Conservation (phyloP, 64 coral and sea anemone genomes). For the Montipora cactus region DNA sequence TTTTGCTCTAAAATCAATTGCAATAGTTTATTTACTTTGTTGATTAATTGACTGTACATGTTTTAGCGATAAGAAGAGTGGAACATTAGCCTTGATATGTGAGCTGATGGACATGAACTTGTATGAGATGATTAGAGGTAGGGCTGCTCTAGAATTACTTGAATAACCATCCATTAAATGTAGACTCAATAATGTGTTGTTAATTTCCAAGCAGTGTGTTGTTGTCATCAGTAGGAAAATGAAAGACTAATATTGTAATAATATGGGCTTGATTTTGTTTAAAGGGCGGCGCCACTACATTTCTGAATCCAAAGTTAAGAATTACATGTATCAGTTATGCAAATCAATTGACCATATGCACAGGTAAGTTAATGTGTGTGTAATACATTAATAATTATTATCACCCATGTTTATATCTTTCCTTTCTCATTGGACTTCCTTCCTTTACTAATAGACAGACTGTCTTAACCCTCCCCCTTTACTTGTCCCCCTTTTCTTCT, state of each 20-base stretch:
- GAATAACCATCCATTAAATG: too few relatives aligned
- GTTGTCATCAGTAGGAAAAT: too few relatives aligned
- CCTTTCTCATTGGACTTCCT: too few relatives aligned
- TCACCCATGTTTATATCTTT: too few relatives aligned
- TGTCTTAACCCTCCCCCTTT: too few relatives aligned
- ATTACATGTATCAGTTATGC: slow-evolving; percentile 95
- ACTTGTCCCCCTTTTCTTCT: too few relatives aligned
- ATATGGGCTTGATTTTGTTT: background rate
- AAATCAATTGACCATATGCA: slow-evolving; percentile 99
- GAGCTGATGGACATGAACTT: slow-evolving; percentile 99
- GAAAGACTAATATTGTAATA: too few relatives aligned
- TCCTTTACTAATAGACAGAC: too few relatives aligned
- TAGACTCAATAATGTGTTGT: too few relatives aligned
- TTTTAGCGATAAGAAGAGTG: slow-evolving; percentile 89
- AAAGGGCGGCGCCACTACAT: slow-evolving; percentile 94
- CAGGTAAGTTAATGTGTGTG: slow-evolving; percentile 57
- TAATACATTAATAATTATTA: background rate
- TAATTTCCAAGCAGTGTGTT: too few relatives aligned
- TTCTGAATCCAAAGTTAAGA: slow-evolving; percentile 94
- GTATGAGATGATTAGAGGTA: slow-evolving; percentile 99
- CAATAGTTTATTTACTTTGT: background rate
- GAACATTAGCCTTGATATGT: slow-evolving; percentile 87
- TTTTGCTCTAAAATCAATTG: background rate
- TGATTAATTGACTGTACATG: background rate
- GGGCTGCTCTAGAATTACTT: background rate